Percentiles rank a stretch among this genome's conserved stretches.
Evolutionary conservation across 1,140 invertebrate species (phyloP).

Genomic region (Drosophila erecta): DNA sequence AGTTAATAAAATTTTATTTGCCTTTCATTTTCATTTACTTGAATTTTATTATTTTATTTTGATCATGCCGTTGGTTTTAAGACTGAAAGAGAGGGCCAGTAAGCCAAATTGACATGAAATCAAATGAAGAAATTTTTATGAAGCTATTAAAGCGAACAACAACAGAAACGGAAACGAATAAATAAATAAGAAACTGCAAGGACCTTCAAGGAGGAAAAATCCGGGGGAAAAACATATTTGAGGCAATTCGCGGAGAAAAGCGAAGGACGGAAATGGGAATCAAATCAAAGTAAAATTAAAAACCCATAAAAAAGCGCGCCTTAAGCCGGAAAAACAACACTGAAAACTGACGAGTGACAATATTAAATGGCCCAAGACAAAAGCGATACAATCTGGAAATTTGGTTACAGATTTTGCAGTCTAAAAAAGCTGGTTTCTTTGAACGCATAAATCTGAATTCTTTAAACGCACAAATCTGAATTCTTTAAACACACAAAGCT

Average conservation of each 20-base stretch:
- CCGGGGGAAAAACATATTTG: slow-evolving; percentile 32
- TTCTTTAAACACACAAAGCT: too few relatives aligned
- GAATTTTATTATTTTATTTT: slow-evolving; percentile 78
- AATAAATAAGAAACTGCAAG: slow-evolving; percentile 38
- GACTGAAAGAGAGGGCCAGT: neutral
- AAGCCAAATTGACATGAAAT: slow-evolving; percentile 72
- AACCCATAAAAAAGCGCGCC: slow-evolving; percentile 31
- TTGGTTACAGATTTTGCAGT: too few relatives aligned
- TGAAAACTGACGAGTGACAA: neutral
- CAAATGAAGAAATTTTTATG: slow-evolving; percentile 68
- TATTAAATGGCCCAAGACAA: slow-evolving; percentile 3
- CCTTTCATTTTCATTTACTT: slow-evolving; percentile 76
- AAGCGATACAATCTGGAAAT: too few relatives aligned
- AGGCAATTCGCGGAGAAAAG: neutral
- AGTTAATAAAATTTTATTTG: slow-evolving; percentile 78
- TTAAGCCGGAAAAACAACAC: slow-evolving; percentile 6
- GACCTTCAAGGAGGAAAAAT: slow-evolving; percentile 1
- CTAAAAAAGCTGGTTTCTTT: too few relatives aligned
- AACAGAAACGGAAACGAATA: slow-evolving; percentile 15
- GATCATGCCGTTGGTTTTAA: slow-evolving; percentile 39
- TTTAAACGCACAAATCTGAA: too few relatives aligned
- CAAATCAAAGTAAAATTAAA: slow-evolving; percentile 44
- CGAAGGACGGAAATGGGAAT: slow-evolving; percentile 28
- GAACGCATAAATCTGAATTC: too few relatives aligned
- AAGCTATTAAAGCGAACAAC: slow-evolving; percentile 47